Evolutionary conservation across 2,888 invertebrate genomes (phyloP), one percentile per base, ranked within the genome.

Genomic region (Platerodrilus igneus): DNA sequence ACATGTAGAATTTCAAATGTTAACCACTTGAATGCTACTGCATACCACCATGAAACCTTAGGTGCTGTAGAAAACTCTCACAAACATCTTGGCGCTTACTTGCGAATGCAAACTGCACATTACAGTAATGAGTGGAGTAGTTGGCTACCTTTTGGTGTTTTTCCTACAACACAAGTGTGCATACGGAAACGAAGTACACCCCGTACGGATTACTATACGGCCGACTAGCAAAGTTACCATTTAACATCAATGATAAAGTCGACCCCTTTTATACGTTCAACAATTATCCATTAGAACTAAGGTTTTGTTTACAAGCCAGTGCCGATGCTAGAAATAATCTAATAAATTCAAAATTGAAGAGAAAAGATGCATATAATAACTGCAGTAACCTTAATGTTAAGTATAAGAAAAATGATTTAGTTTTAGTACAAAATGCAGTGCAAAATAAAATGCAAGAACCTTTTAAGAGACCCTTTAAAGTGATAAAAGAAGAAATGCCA

Each of bases 121-220:
- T 16, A 38, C 19, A 8, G 29, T 15, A 21, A 7, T n/a, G n/a
- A n/a, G n/a, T 49, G 51, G 48, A 51, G 50, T 37, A 25, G 25
- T n/a, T 50, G 50, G 51, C 5, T 53, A 7, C 38, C 45, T 0
- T 50, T 39, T 52, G 53, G 50, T 45, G 45, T 42, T 52, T 53
- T 39, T n/a, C 50, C 2, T 53, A 45, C 38, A 53, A 49, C 20
- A 53, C 18, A 6, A 41, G 50, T 3, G 48, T 49, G 2, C 49
- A 53, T 20, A 44, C 46, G 5, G 44, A 37, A 41, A 53, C 49
- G 17, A 43, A 46, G 31, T 52, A 49, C 13, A 42, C 47, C 2
- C 51, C 49, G 9, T 50, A 40, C 13, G 45, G 52, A 21, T 28
- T 50, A 30, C 45, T 52, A 18, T 51, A 46, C 37, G 48, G 45